Conservation (phyloP, 2,113 vertebrate species). For the Melanostigma gelatinosum region DNA sequence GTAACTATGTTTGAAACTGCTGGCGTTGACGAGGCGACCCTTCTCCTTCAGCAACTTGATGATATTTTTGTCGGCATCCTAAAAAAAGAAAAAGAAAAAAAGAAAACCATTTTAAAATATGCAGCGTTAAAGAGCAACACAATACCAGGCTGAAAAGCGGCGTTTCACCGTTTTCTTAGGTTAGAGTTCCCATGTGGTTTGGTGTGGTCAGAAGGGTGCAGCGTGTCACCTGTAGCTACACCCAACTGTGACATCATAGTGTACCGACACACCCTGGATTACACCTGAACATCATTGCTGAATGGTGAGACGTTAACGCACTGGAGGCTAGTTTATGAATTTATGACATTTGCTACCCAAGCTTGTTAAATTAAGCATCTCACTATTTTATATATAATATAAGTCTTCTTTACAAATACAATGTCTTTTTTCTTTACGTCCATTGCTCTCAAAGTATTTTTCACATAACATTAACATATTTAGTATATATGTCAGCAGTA, state of each 20-base stretch:
- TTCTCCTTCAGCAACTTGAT: conserved; percentile 92
- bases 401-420: not conserved
- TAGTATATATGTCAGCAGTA: not conserved
- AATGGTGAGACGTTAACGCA: not conserved
- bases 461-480: not conserved
- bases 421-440: not conserved
- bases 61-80: conserved; percentile 97
- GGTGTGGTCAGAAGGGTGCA: not conserved
- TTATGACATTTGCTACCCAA: not conserved
- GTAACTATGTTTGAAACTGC: conserved; percentile 91
- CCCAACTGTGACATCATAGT: not conserved
- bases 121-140: not conserved
- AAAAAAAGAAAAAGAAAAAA: conserved; percentile 25
- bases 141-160: not conserved
- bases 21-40: conserved; percentile 87
- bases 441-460: not conserved
- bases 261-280: not conserved
- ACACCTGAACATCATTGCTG: not conserved
- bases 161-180: not conserved
- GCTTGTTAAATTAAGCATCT: not conserved
- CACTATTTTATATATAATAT: too few species aligned
- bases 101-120: not conserved
- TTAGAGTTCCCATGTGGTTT: not conserved
- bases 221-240: not conserved
- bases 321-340: not conserved